A percentile compares a stretch with the other conserved stretches of the same genome.
These are phyloP conservation scores for Eira barbara DNA, from an alignment of 2,113 vertebrate species.

Conservation along the genomic window DNA sequence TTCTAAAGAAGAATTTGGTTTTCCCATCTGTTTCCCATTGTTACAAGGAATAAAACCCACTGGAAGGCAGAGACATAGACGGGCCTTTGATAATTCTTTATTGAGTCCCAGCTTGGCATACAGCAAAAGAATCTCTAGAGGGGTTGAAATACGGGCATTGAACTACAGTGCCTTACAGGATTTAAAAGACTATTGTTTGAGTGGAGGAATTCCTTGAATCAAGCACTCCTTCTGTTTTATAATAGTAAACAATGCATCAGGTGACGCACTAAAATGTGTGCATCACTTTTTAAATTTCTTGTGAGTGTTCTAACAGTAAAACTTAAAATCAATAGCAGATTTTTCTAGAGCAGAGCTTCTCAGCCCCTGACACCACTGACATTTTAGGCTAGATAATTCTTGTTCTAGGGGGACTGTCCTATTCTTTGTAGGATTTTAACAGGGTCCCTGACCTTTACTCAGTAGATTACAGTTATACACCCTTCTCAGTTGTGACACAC, in stretches of 20 bases:
- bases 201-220: neutral
- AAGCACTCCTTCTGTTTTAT: neutral
- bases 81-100: neutral
- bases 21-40: neutral
- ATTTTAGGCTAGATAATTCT: neutral
- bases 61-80: neutral
- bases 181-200: neutral
- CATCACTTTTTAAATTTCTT: neutral
- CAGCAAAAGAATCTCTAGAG: neutral
- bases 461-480: neutral
- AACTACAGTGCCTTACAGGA: neutral
- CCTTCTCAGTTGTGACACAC: neutral
- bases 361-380: neutral
- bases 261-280: neutral
- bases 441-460: neutral
- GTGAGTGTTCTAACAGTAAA: neutral
- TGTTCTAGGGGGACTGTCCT: neutral
- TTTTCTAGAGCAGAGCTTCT: constrained; percentile 3
- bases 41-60: neutral
- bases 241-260: neutral
- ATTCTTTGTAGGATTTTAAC: neutral
- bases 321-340: neutral
- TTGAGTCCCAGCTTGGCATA: neutral
- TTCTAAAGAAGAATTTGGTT: neutral
- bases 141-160: neutral